Conservation (phyloP, 2,888 invertebrate genomes). For the Drosophila koepferae region DNA sequence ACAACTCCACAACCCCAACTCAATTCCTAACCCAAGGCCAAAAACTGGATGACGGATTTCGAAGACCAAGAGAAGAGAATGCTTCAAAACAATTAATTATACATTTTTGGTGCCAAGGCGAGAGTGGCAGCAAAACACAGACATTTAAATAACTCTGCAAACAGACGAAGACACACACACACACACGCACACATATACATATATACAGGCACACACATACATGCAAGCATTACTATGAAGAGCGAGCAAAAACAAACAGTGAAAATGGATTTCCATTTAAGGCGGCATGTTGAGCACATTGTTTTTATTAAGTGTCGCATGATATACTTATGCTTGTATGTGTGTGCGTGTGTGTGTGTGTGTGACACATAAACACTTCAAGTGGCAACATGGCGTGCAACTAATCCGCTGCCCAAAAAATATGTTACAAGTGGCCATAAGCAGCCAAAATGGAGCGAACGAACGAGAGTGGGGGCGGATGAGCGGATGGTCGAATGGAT, state of each 20-base stretch:
- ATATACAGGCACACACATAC: conserved; percentile 4
- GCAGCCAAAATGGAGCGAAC: conserved; percentile 22
- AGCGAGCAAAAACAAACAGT: conserved; percentile 64
- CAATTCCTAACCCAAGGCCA: conserved; percentile 9
- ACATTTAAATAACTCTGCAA: conserved; percentile 73
- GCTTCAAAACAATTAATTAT: conserved; percentile 79
- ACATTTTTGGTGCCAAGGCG: conserved; percentile 51
- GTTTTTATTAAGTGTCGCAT: conserved; percentile 84
- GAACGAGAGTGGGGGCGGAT: neutral
- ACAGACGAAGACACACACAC: conserved; percentile 8
- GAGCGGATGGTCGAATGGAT: neutral
- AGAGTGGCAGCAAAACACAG: conserved; percentile 48
- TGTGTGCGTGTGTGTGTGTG: conserved; percentile 27
- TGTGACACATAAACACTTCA: conserved; percentile 82
- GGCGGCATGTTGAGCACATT: conserved; percentile 83
- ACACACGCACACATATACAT: conserved; percentile 6
- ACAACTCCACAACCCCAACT: conserved; percentile 6
- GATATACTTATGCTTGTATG: conserved; percentile 44
- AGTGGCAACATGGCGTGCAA: conserved; percentile 83
- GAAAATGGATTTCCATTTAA: conserved; percentile 81
- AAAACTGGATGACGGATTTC: conserved; percentile 53
- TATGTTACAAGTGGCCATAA: conserved; percentile 78
- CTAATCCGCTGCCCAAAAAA: conserved; percentile 81
- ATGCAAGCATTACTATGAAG: conserved; percentile 35
- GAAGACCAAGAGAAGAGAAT: conserved; percentile 30